Percentiles rank a stretch among this genome's conserved stretches.
Conservation (phyloP, 2,888 invertebrate species). For the Drosophila infuscata region DNA sequence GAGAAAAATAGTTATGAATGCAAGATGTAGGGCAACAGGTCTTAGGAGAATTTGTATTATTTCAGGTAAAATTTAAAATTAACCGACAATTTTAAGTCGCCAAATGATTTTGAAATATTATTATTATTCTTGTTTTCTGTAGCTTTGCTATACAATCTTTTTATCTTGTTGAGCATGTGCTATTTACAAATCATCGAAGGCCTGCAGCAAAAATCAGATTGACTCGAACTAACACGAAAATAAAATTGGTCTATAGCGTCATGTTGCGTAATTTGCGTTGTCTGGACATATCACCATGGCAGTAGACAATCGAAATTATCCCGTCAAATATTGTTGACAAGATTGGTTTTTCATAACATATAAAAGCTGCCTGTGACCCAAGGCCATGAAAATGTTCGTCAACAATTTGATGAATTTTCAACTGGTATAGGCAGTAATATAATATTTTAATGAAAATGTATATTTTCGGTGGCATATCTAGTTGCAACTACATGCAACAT, state of each 20-base stretch:
- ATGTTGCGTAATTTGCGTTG: not conserved
- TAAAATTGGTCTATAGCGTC: not conserved
- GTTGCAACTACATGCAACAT: not conserved
- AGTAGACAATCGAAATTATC: conserved; percentile 9
- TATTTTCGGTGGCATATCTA: not conserved
- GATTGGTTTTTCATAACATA: not conserved
- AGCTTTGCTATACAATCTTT: not conserved
- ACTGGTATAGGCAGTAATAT: not conserved
- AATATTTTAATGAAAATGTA: not conserved
- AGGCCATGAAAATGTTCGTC: not conserved
- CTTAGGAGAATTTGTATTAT: not conserved
- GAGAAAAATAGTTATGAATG: not conserved
- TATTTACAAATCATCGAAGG: not conserved
- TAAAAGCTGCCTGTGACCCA: not conserved
- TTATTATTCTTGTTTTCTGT: not conserved
- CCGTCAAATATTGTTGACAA: not conserved
- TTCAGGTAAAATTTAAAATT: not conserved
- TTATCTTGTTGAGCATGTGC: not conserved
- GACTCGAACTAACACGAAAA: not conserved
- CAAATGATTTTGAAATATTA: not conserved
- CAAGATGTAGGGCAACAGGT: not conserved
- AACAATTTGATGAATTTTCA: not conserved
- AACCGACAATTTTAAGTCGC: not conserved
- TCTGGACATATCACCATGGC: conserved; percentile 15
- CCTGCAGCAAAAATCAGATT: conserved; percentile 2